Evolutionary conservation across 2,113 vertebrate genomes (phyloP).

Genomic region (Pristiophorus japonicus): DNA sequence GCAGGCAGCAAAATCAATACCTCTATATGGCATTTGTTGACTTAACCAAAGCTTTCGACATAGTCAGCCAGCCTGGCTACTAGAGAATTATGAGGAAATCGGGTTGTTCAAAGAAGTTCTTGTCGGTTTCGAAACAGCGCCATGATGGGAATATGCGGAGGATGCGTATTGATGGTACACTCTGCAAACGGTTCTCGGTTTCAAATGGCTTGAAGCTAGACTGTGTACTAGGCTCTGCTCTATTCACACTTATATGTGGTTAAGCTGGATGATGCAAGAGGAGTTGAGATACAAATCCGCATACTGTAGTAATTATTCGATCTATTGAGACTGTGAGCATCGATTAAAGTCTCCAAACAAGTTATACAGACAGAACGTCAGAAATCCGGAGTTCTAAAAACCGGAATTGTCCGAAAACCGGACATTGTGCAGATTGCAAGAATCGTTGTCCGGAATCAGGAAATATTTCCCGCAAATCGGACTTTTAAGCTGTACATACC

Average conservation of each 20-base stretch:
- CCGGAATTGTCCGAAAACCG: too few relatives aligned
- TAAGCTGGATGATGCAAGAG: background rate
- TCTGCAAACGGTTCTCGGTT: background rate
- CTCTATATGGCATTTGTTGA: background rate
- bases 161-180: background rate
- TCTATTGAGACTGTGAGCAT: background rate
- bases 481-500: too few relatives aligned
- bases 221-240: background rate
- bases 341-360: background rate
- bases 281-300: background rate
- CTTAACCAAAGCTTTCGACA: background rate
- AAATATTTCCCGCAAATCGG: too few relatives aligned
- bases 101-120: background rate
- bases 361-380: too few relatives aligned
- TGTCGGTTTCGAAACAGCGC: background rate
- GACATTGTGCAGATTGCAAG: too few relatives aligned
- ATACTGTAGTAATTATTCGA: background rate
- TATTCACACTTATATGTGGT: background rate
- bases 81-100: background rate
- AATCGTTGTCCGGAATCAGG: too few relatives aligned
- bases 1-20: background rate
- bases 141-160: background rate
- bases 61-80: background rate
- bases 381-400: too few relatives aligned
- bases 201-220: background rate